Percentiles rank a stretch among this genome's conserved stretches.
phyloP scores from a whole-genome alignment of 1,140 invertebrate genomes.

The Spodoptera frugiperda region DNA sequence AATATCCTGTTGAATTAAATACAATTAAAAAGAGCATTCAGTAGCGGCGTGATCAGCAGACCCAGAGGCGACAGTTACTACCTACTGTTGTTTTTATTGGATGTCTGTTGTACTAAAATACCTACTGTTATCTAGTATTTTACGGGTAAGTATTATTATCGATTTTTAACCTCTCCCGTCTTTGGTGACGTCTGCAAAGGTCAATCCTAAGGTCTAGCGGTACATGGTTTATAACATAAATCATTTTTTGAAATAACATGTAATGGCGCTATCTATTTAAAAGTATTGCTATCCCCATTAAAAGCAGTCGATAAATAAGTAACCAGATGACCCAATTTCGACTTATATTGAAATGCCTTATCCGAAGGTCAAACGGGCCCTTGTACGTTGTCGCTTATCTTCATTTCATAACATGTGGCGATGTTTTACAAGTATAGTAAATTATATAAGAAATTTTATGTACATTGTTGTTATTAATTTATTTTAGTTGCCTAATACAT shows the following conservation, averaged over 20 bases:
- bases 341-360: not conserved
- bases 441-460: not conserved
- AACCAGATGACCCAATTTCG: conserved; percentile 6
- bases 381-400: not conserved
- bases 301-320: not conserved
- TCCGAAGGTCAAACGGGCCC: not conserved
- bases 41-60: not conserved
- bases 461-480: not conserved
- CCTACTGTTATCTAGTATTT: no score
- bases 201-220: no score
- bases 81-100: no score
- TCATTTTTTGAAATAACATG: no score
- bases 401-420: not conserved
- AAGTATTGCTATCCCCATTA: no score
- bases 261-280: no score
- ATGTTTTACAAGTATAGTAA: not conserved
- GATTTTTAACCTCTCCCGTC: not conserved
- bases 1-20: conserved; percentile 18
- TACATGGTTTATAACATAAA: no score
- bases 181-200: no score
- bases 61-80: not conserved
- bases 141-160: not conserved
- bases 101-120: no score
- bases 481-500: no score
- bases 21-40: conserved; percentile 13